Base-by-base conservation (phyloP, 2,888 invertebrate genomes). In the Calephelis perditalis region DNA sequence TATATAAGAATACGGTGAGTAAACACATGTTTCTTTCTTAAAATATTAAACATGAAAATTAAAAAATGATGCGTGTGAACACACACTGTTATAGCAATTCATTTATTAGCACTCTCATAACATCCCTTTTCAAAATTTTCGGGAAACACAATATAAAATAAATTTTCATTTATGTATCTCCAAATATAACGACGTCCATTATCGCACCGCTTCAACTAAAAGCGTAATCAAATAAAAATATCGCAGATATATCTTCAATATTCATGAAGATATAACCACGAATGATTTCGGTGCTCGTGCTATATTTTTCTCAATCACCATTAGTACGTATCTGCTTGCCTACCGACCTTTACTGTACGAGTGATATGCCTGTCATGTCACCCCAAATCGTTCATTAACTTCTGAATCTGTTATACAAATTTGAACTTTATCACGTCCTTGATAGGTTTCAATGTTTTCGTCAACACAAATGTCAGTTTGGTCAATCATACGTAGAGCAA, bases 221-320 rank as follows among this genome's bases (percentile, higher is more conserved):
- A 76, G 74, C 67, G 68, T 72, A 78, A 81, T 86, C 81, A 81
- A 85, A 87, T 86, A 85, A 85, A 84, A 79, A 75, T 83, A 85
- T 84, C 84, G 77, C 74, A 77, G 72, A 73, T 73, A 73, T 75
- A 83, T 86, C 86, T 88, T 87, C 87, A 90, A 89, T 89, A 89
- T 89, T 89, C 87, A 90, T 89, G 87, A 88, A 82, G 83, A 82
- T 79, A 87, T 89, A 84, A 87, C 86, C 86, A 71, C 82, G 85
- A 85, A 82, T 86, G 86, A 86, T 87, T 68, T 82, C 73, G 73
- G 76, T 77, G 77, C 80, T 74, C 73, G 75, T 76, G 79, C 84
- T 80, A 87, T 89, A 89, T 89, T 90, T 90, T 90, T 89, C 88
- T 84, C 86, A 89, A 90, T 90, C 89, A 88, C 86, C 89, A 90